Evolutionary conservation across 1,140 invertebrate species (phyloP), one percentile per base, ranked within the genome.

Genomic region (Carcinoscorpius rotundicauda): DNA sequence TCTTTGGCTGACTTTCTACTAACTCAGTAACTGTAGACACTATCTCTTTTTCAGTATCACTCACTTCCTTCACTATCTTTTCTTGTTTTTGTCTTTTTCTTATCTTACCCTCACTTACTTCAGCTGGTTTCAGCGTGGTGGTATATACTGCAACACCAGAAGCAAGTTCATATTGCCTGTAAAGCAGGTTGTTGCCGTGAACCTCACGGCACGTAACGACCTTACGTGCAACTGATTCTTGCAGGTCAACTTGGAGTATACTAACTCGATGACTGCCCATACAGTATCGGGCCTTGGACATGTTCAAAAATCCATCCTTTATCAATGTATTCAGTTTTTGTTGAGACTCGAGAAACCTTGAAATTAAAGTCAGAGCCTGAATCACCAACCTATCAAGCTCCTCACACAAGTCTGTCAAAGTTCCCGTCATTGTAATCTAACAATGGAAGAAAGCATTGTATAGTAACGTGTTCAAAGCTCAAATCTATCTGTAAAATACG

Each of bases 261-360:
- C 63, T 60, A 51, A 70, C 63, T 55, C 63, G 51, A 9, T 59
- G 63, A 3, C 61, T 63, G 8, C 68, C 56, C 67, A 70, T 70
- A n/a, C 59, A 60, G 52, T 70, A 68, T 5, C 69, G 62, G 4
- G 67, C 53, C 55, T 69, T 66, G 5, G 69, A 63, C 65, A 70
- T 63, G 51, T 67, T 51, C 5, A 69, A 62, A 53, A 64, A 70
- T 5, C 64, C 67, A 50, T 70, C 63, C 57, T 65, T 63, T 11
- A 70, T 57, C 59, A 62, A 29, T 48, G 49, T 49, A 11, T 70
- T 68, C 4, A 70, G 55, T 50, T 61, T 49, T 9, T 61, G 48
- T 51, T 29, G 29, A 29, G 29, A 29, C 29, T 29, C 29, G 2
- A 29, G 29, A 29, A 29, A 29, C 29, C 29, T 29, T 29, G 29